Conservation (phyloP, 2,888 invertebrate genomes). For the Athrips mouffetella region DNA sequence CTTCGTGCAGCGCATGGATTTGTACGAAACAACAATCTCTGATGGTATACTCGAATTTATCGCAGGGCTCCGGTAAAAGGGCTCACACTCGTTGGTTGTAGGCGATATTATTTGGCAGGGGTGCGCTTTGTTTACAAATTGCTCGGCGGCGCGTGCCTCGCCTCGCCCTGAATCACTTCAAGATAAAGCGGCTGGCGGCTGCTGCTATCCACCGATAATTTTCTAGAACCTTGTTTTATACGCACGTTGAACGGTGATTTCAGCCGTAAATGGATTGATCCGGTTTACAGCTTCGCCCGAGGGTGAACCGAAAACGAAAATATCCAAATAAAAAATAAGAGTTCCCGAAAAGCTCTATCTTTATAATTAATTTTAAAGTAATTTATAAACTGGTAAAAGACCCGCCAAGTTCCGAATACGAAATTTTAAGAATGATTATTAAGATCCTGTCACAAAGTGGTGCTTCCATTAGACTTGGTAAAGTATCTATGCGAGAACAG, state of each 20-base stretch:
- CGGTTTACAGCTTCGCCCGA: conserved; percentile 43
- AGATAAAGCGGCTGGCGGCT: conserved; percentile 50
- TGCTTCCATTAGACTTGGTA: background rate
- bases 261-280: conserved; percentile 53
- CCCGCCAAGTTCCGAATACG: no score
- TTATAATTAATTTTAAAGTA: no score
- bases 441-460: background rate
- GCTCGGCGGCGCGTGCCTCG: conserved; percentile 59
- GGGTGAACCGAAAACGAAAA: background rate
- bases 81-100: conserved; percentile 41
- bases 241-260: conserved; percentile 50
- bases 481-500: background rate
- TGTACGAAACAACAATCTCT: conserved; percentile 50
- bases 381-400: no score
- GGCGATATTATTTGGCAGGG: conserved; percentile 60
- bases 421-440: no score
- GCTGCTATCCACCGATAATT: conserved; percentile 58
- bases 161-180: conserved; percentile 46
- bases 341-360: background rate
- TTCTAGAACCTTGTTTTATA: conserved; percentile 60
- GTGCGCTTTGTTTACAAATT: conserved; percentile 75
- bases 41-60: conserved; percentile 62
- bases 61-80: conserved; percentile 50
- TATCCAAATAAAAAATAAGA: background rate
- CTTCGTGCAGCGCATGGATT: conserved; percentile 26